Evolutionary conservation across 2,888 invertebrate genomes (phyloP), one percentile per base, ranked within the genome.

Genomic region (Slavum lentiscoides): DNA sequence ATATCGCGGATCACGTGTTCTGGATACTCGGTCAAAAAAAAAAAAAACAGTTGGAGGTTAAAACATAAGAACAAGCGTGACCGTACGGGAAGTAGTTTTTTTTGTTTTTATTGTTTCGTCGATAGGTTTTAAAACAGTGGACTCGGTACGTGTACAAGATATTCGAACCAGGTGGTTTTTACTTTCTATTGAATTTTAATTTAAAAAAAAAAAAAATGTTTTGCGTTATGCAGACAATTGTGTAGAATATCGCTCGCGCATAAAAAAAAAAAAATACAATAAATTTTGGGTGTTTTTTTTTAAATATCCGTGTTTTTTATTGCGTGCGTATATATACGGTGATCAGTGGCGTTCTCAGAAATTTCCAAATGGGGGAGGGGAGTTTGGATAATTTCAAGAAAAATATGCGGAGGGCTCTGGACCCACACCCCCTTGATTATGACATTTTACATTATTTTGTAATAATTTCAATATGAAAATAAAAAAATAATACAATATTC

Each of bases 11-110:
- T 37, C 39, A 39, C 21, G 37, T 75, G 39, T 66, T 23, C 74
- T 75, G 39, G 39, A 39, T 39, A 39, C 21, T 21, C 66, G 58
- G 55, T 75, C 21, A 39, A 49, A 37, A 53, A 66, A 30, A 30
- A 55, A 23, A 58, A 68, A 39, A 74, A 55, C n/a, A 68, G 61
- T 76, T 37, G 68, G 61, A 68, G 30, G 68, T 76, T 76, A 76
- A 69, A 76, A 68, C 4, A 30, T 43, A 43, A 68, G 15, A 68
- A 59, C 43, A 69, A 59, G 68, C 61, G 61, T 68, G 61, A 68
- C 68, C 61, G 30, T 69, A n/a, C n/a, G 7, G 37, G 68, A 76
- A 68, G 64, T 74, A 53, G 23, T 73, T 23, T 61, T 59, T 73
- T 73, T 43, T 19, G 15, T 43, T 43, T 55, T 68, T 68, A 43